phyloP scores from a whole-genome alignment of 2,797 vertebrate genomes.

The Hipposideros larvatus region DNA sequence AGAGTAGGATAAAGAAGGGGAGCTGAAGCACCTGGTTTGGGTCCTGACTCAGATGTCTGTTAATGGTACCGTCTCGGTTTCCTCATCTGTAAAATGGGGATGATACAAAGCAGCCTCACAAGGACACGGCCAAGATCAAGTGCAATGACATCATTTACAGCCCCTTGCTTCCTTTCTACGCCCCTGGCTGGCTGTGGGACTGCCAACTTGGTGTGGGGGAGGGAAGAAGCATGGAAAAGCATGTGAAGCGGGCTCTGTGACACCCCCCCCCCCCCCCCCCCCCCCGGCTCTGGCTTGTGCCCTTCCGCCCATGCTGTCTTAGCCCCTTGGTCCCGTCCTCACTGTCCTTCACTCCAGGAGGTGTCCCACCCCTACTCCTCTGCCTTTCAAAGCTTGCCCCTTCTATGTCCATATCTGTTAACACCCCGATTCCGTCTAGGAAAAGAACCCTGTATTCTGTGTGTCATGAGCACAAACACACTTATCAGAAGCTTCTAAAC shows the following conservation, averaged over 20 bases:
- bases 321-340: neutral
- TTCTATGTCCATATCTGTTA: neutral
- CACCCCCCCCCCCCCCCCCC: neutral
- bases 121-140: neutral
- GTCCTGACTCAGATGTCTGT: neutral
- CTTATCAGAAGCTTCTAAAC: neutral
- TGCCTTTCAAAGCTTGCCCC: neutral
- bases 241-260: neutral
- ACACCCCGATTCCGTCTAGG: rapidly evolving
- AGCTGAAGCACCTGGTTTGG: neutral
- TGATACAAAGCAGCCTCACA: neutral
- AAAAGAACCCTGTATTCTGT: rapidly evolving
- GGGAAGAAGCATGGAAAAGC: neutral
- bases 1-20: neutral
- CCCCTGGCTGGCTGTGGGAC: neutral
- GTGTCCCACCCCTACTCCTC: neutral
- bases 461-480: neutral
- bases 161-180: neutral
- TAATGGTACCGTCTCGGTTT: neutral
- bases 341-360: neutral
- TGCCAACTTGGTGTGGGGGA: neutral
- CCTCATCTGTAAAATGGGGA: neutral
- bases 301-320: rapidly evolving
- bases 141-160: neutral
- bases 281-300: neutral